A percentile compares a stretch with the other conserved stretches of the same genome.
Evolutionary conservation across 1,140 invertebrate genomes (phyloP).

Genomic region (Platyscapa corneri): DNA sequence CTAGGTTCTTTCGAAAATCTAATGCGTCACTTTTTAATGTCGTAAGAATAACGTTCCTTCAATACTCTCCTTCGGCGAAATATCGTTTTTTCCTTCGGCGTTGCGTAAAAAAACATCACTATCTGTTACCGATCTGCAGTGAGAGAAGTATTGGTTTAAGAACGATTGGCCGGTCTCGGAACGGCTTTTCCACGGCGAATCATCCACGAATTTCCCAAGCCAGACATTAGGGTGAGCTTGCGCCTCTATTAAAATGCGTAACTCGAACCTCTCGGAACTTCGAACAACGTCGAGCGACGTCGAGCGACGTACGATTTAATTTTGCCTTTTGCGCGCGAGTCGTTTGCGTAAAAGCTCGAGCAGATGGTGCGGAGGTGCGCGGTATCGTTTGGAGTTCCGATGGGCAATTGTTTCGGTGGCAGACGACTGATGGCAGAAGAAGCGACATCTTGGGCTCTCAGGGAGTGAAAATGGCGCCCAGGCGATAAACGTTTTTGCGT

Average conservation of each 20-base stretch:
- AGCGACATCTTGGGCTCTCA: not conserved
- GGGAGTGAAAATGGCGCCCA: not conserved
- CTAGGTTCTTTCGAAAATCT: not conserved
- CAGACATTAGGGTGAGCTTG: constrained; percentile 42
- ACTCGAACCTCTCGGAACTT: constrained; percentile 27
- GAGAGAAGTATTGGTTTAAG: not conserved
- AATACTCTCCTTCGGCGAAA: not conserved
- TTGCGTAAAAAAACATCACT: not conserved
- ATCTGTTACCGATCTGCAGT: not conserved
- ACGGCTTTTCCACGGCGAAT: not conserved
- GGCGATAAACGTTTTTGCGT: constrained; percentile 36
- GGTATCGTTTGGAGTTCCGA: constrained; percentile 39
- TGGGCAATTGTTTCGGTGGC: constrained; percentile 32
- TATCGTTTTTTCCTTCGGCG: not conserved
- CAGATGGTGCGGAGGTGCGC: not conserved
- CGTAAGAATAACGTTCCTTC: not conserved
- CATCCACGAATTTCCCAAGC: not conserved
- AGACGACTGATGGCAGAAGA: constrained; percentile 39
- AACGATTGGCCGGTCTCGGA: not conserved
- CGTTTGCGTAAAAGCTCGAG: not conserved
- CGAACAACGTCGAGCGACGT: constrained; percentile 33
- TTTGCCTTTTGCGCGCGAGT: not conserved
- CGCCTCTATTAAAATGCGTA: constrained; percentile 30
- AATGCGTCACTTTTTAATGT: not conserved
- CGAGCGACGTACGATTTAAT: not conserved